A percentile compares a stretch with the other conserved stretches of the same genome.
Evolutionary conservation across 2,888 invertebrate species (phyloP).

Genomic region (Volucella bombylans): DNA sequence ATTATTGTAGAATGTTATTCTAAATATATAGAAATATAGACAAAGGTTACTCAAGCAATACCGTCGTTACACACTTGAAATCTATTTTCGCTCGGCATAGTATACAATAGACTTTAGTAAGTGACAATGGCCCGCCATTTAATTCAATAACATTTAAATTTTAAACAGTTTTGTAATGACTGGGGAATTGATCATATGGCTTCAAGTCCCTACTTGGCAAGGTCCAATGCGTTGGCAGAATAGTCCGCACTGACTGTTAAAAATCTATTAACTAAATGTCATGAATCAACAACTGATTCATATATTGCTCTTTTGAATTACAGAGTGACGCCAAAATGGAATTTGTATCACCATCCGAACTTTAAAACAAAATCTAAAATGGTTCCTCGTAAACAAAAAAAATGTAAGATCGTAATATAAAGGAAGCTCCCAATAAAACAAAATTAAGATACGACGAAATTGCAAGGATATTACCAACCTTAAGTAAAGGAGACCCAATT

Average conservation of each 20-base stretch:
- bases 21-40: neutral
- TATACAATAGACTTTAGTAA: neutral
- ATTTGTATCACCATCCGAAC: neutral
- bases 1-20: neutral
- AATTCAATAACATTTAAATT: neutral
- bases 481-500: too few species aligned
- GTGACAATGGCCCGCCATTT: neutral
- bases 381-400: too few species aligned
- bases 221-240: neutral
- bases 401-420: too few species aligned
- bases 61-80: neutral
- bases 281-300: too few species aligned
- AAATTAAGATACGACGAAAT: too few species aligned
- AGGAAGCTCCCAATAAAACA: too few species aligned
- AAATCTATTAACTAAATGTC: too few species aligned
- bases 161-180: neutral
- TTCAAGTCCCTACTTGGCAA: neutral
- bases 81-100: neutral
- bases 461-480: too few species aligned
- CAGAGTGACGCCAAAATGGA: neutral
- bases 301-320: neutral
- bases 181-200: neutral
- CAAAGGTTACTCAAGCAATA: neutral
- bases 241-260: too few species aligned
- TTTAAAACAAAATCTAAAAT: neutral